Conservation (phyloP, 1,140 invertebrate species). For the Adelges cooleyi region DNA sequence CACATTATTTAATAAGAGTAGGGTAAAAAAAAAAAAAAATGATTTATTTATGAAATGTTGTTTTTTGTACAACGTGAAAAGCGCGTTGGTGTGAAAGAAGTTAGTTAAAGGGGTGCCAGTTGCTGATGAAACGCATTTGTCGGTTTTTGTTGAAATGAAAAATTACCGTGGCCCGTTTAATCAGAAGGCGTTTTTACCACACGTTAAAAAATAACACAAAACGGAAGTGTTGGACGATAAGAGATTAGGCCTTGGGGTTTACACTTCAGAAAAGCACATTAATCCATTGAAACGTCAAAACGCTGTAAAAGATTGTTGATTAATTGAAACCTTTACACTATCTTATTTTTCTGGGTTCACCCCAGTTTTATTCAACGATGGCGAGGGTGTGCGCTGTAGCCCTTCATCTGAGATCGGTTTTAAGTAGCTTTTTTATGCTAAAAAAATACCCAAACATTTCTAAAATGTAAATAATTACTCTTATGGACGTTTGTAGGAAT, state of each 20-base stretch:
- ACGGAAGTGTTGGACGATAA: not conserved
- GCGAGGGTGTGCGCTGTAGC: not conserved
- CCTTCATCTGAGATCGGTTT: not conserved
- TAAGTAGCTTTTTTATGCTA: not conserved
- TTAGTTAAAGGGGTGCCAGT: not conserved
- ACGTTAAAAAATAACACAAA: constrained; percentile 2
- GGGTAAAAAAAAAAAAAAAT: too few species aligned
- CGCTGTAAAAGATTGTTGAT: constrained; percentile 16
- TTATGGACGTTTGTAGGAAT: not conserved
- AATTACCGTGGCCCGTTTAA: constrained; percentile 1
- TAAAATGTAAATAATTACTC: not conserved
- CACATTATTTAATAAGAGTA: too few species aligned
- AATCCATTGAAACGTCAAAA: constrained; percentile 27
- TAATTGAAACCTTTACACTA: constrained; percentile 19
- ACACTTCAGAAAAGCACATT: constrained; percentile 6
- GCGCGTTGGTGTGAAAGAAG: not conserved
- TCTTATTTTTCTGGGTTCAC: constrained; percentile 6
- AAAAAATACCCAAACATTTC: not conserved
- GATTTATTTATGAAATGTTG: too few species aligned
- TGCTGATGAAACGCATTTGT: constrained; percentile 3
- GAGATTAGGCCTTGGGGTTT: constrained; percentile 7
- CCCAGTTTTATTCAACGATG: not conserved
- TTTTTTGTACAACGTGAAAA: too few species aligned
- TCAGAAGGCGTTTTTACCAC: constrained; percentile 7
- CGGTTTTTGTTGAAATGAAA: constrained; percentile 16